phyloP scores from a whole-genome alignment of 2,888 invertebrate genomes.

The Eurytoma californica region DNA sequence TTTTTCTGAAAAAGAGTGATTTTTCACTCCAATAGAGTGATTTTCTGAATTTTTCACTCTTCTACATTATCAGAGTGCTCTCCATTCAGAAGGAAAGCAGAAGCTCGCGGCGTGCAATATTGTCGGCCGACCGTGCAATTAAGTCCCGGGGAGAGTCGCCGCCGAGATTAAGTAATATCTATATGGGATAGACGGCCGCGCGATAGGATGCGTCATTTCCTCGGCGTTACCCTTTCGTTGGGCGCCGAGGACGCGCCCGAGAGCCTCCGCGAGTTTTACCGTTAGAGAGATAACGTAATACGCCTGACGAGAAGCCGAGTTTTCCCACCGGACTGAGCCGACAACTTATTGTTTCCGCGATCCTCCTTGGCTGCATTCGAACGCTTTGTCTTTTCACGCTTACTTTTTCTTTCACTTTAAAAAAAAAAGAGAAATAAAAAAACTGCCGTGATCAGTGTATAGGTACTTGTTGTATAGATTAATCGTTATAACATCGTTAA shows the following conservation, averaged over 20 bases:
- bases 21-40: too few relatives aligned
- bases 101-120: too few relatives aligned
- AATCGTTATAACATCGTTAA: background rate
- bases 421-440: background rate
- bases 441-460: background rate
- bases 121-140: too few relatives aligned
- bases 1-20: too few relatives aligned
- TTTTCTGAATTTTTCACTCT: too few relatives aligned
- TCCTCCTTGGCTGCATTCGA: constrained; percentile 28
- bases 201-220: constrained; percentile 42
- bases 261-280: constrained; percentile 20
- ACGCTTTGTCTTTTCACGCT: background rate
- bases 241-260: background rate
- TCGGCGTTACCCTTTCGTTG: background rate
- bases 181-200: constrained; percentile 31
- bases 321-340: constrained; percentile 27
- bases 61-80: too few relatives aligned
- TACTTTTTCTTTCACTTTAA: constrained; percentile 1
- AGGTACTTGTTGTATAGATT: background rate
- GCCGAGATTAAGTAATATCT: constrained; percentile 50
- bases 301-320: constrained; percentile 16
- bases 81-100: background rate
- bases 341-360: constrained; percentile 58
- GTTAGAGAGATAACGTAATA: constrained; percentile 40
- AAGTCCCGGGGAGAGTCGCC: background rate